Percentiles rank a stretch among this genome's conserved stretches.
Conservation (phyloP, 2,888 invertebrate species). For the Mesorhabditis sp. region DNA sequence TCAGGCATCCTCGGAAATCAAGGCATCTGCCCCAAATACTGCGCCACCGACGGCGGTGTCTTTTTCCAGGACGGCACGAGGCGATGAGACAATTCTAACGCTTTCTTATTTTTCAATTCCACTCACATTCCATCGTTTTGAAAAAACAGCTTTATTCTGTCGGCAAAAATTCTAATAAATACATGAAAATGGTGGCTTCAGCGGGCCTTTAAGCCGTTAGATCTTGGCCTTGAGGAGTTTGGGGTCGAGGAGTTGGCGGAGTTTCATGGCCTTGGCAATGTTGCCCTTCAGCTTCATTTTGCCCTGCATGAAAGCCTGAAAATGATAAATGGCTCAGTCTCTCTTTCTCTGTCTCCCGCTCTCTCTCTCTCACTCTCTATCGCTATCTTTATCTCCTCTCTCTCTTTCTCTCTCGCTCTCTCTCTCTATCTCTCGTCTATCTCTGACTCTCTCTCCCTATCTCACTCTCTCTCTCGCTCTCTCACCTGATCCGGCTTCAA, state of each 20-base stretch:
- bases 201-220: conserved; percentile 17
- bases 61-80: too few species aligned
- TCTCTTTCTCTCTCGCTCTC: too few species aligned
- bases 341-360: too few species aligned
- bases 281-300: conserved; percentile 91
- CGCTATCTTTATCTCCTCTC: background rate
- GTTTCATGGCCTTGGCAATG: conserved; percentile 90
- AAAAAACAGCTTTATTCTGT: background rate
- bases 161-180: background rate
- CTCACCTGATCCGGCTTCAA: conserved; percentile 81
- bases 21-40: too few species aligned
- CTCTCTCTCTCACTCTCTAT: background rate
- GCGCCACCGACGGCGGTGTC: too few species aligned
- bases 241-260: conserved; percentile 70
- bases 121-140: too few species aligned
- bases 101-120: too few species aligned
- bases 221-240: conserved; percentile 56
- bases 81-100: too few species aligned
- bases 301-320: conserved; percentile 70
- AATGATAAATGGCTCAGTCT: background rate
- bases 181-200: too few species aligned
- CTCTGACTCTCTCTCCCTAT: too few species aligned
- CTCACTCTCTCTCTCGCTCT: conserved; percentile 3
- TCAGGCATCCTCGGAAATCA: too few species aligned
- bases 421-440: too few species aligned